These are phyloP conservation scores for Megastigmus dorsalis DNA, from an alignment of 2,888 invertebrate species.

Conservation along the genomic window DNA sequence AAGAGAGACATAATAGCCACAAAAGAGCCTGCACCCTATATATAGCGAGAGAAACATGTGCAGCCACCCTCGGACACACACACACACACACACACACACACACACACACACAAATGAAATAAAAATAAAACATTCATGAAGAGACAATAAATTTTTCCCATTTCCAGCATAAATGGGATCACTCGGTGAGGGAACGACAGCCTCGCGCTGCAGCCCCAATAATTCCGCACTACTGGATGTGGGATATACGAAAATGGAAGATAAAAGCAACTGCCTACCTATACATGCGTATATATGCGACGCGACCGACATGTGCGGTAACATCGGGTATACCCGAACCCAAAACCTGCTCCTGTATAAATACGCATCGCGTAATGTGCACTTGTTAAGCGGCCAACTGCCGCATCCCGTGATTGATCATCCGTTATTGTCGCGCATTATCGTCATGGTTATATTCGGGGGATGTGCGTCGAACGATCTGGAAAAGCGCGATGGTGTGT, in stretches of 20 bases:
- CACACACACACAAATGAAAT: slow-evolving; percentile 17
- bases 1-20: no score
- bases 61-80: not conserved
- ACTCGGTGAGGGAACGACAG: no score
- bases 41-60: not conserved
- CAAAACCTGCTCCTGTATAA: no score
- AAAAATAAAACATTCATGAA: slow-evolving; percentile 29
- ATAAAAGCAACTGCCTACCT: no score
- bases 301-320: slow-evolving; percentile 14
- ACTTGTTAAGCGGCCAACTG: slow-evolving; percentile 41
- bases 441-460: not conserved
- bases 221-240: not conserved
- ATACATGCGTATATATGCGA: no score
- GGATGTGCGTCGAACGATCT: not conserved
- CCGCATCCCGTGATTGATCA: slow-evolving; percentile 10
- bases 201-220: not conserved
- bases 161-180: slow-evolving; percentile 5
- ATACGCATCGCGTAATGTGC: slow-evolving; percentile 32
- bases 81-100: not conserved
- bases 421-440: not conserved
- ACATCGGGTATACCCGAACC: no score
- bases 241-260: not conserved
- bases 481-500: no score
- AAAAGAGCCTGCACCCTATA: not conserved
- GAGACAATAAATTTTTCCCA: slow-evolving; percentile 29